Conservation (phyloP, 2,113 vertebrate species). For the Microtus pennsylvanicus region DNA sequence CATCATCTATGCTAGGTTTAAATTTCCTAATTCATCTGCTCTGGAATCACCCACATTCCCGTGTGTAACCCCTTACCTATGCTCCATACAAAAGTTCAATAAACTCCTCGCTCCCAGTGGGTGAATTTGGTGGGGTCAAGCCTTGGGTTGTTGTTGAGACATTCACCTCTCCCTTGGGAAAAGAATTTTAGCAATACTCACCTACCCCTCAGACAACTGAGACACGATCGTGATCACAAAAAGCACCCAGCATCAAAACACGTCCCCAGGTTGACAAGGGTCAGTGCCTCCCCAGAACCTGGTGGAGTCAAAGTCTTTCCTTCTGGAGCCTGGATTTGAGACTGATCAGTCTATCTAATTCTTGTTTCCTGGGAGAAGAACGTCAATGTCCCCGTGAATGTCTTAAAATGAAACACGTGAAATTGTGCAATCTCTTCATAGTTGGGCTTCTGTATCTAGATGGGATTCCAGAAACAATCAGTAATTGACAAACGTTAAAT, state of each 20-base stretch:
- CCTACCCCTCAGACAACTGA: neutral
- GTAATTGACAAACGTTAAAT: conserved; percentile 77
- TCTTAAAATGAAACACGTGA: conserved; percentile 50
- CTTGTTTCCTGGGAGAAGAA: neutral
- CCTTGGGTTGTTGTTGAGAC: neutral
- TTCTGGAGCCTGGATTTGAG: neutral
- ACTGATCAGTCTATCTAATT: neutral
- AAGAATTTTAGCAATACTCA: neutral
- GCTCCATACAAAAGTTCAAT: neutral
- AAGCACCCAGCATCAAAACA: neutral
- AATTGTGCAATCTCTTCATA: conserved; percentile 72
- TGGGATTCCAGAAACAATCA: conserved; percentile 74
- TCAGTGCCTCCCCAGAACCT: neutral
- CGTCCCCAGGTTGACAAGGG: neutral
- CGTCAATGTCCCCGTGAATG: neutral
- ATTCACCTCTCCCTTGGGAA: neutral
- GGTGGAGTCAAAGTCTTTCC: neutral
- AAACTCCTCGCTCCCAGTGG: neutral
- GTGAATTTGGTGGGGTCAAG: too few relatives aligned
- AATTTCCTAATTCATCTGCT: neutral
- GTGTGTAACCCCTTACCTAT: too few relatives aligned
- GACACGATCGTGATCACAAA: neutral
- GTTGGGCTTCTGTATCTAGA: conserved; percentile 64
- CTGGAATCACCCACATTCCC: neutral
- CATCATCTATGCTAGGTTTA: neutral